Conservation (phyloP, 2,113 vertebrate species). For the Hucho hucho region DNA sequence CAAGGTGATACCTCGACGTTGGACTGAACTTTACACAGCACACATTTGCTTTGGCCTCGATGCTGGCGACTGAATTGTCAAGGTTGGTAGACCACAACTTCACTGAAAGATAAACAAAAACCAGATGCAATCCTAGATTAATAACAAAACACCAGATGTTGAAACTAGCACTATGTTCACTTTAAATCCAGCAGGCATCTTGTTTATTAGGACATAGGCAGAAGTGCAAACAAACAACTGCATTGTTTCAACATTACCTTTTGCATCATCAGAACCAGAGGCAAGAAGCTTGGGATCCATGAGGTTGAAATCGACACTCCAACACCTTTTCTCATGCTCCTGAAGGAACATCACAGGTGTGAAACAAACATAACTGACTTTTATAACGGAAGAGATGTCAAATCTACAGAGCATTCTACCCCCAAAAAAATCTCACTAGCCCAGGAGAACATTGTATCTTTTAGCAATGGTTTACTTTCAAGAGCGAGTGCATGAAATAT, state of each 20-base stretch:
- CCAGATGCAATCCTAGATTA: background rate
- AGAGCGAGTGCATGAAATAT: background rate
- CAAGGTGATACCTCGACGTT: slow-evolving; percentile 95
- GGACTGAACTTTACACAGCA: slow-evolving; percentile 99
- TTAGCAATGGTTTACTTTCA: too few species aligned
- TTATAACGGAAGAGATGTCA: background rate
- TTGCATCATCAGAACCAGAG: slow-evolving; percentile 98
- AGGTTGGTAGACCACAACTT: slow-evolving; percentile 98
- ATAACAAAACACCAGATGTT: background rate
- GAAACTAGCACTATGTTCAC: background rate
- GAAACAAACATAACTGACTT: background rate
- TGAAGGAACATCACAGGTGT: slow-evolving; percentile 47
- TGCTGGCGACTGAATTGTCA: slow-evolving; percentile 97
- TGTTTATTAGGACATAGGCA: background rate
- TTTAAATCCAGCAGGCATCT: background rate
- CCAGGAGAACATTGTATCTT: too few species aligned
- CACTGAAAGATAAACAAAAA: slow-evolving; percentile 72
- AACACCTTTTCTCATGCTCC: slow-evolving; percentile 99
- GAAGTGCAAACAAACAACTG: background rate
- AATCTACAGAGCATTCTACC: too few species aligned
- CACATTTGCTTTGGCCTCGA: slow-evolving; percentile 97
- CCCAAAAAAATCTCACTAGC: too few species aligned
- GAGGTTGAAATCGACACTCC: slow-evolving; percentile 99
- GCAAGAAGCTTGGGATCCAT: slow-evolving; percentile 99
- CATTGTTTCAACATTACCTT: slow-evolving; percentile 77